A percentile compares a stretch with the other conserved stretches of the same genome.
Evolutionary conservation across 2,113 vertebrate species (phyloP).

Genomic region (Solea solea): DNA sequence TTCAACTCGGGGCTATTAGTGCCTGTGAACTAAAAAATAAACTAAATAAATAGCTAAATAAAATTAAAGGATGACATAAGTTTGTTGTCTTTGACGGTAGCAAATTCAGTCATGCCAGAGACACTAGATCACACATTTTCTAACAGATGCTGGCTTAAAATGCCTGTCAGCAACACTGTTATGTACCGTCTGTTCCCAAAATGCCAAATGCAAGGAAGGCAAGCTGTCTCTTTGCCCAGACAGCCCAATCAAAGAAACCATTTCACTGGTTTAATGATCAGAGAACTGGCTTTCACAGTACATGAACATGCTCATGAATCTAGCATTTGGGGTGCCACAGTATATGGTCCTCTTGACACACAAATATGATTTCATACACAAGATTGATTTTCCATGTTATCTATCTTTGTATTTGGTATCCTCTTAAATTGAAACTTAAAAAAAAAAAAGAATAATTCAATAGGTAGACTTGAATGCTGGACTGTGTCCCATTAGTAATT

Average conservation of each 20-base stretch:
- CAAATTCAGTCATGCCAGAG: conserved; percentile 71
- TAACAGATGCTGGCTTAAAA: conserved; percentile 75
- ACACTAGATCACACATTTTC: conserved; percentile 66
- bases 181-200: conserved; percentile 73
- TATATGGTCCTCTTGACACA: conserved; percentile 40
- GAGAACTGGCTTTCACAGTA: conserved; percentile 60
- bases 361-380: conserved; percentile 49
- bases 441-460: conserved; percentile 53
- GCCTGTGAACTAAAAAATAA: conserved; percentile 36
- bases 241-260: conserved; percentile 67
- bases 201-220: conserved; percentile 66
- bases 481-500: conserved; percentile 39
- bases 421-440: conserved; percentile 36
- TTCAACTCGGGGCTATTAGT: conserved; percentile 39
- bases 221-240: conserved; percentile 70
- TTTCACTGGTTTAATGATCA: conserved; percentile 58
- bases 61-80: conserved; percentile 38
- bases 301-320: conserved; percentile 36
- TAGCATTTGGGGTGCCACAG: conserved; percentile 29
- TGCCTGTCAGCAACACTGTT: conserved; percentile 69
- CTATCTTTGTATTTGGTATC: conserved; percentile 39
- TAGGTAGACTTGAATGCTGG: conserved; percentile 29
- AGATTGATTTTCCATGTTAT: conserved; percentile 45
- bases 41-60: conserved; percentile 39
- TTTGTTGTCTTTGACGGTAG: conserved; percentile 46